A percentile compares a stretch with the other conserved stretches of the same genome.
Evolutionary conservation across 2,888 invertebrate species (phyloP).

Genomic region (Phrixothrix hirtus): DNA sequence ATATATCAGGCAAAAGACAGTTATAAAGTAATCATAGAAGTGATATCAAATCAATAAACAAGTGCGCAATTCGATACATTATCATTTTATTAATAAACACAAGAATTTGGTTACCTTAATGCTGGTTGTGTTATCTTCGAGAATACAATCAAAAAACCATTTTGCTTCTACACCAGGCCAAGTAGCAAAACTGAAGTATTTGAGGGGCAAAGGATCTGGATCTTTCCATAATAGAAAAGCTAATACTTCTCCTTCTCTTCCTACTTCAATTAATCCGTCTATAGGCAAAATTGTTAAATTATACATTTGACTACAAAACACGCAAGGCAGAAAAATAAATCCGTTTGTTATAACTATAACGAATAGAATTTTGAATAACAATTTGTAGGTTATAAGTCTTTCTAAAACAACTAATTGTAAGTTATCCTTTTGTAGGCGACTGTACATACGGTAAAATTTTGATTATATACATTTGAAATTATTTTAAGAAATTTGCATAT

Average conservation of each 20-base stretch:
- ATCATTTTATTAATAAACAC: conserved; percentile 1
- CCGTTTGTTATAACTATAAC: no score
- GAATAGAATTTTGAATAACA: no score
- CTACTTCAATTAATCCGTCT: conserved; percentile 68
- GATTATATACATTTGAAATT: no score
- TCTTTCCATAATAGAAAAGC: conserved; percentile 66
- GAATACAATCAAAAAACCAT: conserved; percentile 70
- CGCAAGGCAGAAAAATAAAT: no score
- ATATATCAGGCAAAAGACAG: no score
- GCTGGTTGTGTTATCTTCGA: conserved; percentile 45
- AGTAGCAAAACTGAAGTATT: conserved; percentile 70
- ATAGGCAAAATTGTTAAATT: conserved; percentile 12
- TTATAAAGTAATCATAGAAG: no score
- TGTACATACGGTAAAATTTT: no score
- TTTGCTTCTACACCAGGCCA: conserved; percentile 69
- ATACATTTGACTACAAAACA: background rate
- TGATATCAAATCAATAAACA: background rate
- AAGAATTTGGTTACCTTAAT: conserved; percentile 36
- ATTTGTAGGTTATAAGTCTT: no score
- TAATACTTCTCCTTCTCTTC: conserved; percentile 63
- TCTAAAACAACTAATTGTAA: no score
- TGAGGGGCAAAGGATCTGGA: conserved; percentile 62
- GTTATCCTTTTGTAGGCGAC: no score
- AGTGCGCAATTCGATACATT: conserved; percentile 3
- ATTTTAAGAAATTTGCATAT: no score